Conservation (phyloP, 2,888 invertebrate genomes). For the Rhynchonema sp. region DNA sequence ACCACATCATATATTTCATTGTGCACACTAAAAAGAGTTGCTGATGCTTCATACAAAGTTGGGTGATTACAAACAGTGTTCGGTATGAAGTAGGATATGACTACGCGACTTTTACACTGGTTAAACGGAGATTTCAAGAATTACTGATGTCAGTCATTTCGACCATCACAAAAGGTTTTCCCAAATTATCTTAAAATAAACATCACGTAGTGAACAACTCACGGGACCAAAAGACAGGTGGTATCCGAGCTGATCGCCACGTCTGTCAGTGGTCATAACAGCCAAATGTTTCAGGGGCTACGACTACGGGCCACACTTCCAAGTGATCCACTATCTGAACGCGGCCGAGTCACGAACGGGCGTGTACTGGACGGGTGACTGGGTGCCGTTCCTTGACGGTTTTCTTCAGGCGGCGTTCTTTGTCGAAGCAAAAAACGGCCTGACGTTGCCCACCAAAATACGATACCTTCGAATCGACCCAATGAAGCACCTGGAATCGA, state of each 20-base stretch:
- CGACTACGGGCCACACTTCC: constrained; percentile 2
- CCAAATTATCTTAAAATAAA: too few species aligned
- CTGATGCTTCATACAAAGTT: too few species aligned
- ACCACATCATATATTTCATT: too few species aligned
- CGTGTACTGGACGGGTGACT: constrained; percentile 67
- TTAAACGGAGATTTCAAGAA: too few species aligned
- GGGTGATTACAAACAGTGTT: too few species aligned
- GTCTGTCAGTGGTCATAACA: too few species aligned
- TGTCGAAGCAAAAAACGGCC: constrained; percentile 19
- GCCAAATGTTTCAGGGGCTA: too few species aligned
- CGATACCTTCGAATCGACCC: constrained; percentile 33
- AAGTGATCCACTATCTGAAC: neutral
- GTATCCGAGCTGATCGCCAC: neutral
- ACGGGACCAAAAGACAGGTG: neutral
- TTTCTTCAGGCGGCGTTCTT: constrained; percentile 53
- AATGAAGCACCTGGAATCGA: constrained; percentile 21
- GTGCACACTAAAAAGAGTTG: too few species aligned
- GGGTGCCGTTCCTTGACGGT: constrained; percentile 86
- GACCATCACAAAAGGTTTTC: too few species aligned
- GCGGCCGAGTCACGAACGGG: constrained; percentile 5
- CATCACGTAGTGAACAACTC: neutral
- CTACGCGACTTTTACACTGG: too few species aligned
- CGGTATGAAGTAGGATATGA: too few species aligned
- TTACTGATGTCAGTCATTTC: too few species aligned
- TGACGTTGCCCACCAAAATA: constrained; percentile 35